These are phyloP conservation scores for Monodelphis domestica DNA, from an alignment of 2,797 vertebrate genomes.

Conservation along the genomic window DNA sequence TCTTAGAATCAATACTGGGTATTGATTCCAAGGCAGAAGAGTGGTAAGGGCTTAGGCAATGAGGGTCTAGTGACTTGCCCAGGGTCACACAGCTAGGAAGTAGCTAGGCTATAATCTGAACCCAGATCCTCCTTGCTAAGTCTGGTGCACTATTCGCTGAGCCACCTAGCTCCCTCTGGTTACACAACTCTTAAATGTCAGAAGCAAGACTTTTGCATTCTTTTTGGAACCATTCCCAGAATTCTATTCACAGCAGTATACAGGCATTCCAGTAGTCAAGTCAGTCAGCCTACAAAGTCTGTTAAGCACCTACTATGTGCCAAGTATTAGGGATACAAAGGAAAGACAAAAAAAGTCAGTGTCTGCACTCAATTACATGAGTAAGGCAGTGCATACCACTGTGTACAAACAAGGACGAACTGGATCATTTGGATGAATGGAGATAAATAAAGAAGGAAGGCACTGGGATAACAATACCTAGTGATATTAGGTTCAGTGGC, in stretches of 20 bases:
- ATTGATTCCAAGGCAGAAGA: no score
- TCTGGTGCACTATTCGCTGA: no score
- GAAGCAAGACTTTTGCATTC: not conserved
- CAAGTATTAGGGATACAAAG: not conserved
- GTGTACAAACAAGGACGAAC: not conserved
- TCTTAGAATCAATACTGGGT: no score
- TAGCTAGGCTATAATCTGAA: no score
- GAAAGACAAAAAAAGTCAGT: not conserved
- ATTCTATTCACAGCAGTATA: not conserved
- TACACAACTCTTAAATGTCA: not conserved
- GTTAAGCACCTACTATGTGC: not conserved
- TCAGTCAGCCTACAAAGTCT: not conserved
- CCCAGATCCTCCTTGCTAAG: no score
- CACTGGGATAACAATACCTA: not conserved
- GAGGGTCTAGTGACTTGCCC: no score
- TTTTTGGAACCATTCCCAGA: not conserved
- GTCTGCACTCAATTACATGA: not conserved
- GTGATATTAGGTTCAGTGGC: not conserved
- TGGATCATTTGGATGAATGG: not conserved
- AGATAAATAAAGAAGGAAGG: not conserved
- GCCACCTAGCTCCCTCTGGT: no score
- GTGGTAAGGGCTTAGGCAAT: no score
- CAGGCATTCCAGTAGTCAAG: not conserved
- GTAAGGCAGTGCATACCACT: not conserved
- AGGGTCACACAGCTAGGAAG: no score